Evolutionary conservation across 2,113 vertebrate genomes (phyloP), one percentile per base, ranked within the genome.

Genomic region (Pseudopipra pipra): DNA sequence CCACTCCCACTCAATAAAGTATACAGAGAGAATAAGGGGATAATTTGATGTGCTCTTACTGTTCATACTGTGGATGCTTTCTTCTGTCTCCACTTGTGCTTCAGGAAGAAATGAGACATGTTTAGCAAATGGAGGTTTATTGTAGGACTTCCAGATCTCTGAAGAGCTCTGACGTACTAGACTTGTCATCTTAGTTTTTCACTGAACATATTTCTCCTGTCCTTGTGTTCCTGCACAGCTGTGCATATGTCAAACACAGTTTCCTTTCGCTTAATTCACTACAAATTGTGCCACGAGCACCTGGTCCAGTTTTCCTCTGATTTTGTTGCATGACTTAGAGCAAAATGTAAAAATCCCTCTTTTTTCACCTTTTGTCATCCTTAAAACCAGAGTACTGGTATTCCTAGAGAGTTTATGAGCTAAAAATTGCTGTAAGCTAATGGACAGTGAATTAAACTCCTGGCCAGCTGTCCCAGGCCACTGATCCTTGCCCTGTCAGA

Each of bases 141-240:
- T 70, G 55, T 74, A 84, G 83, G 59, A 66, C 51, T 80, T 79
- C 44, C 51, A 58, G 49, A 66, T 86, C 70, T 92, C 72, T 41
- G 46, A 94, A 89, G 95, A 86, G 17, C 51, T 88, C 58, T 92
- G 76, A 86, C 7, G 2, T 90, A 88, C 76, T 67, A 51, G 46
- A 33, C 72, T 88, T 94, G 80, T 92, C 86, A 70, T 89, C 68
- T 89, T 63, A 46, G 63, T 37, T 89, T 95, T 90, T 61, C 68
- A 16, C 4, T 66, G 51, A 92, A n/a, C 31, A 6, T 88, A 46
- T 56, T 96, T 89, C 31, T 88, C 49, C 54, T 90, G 75, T 88
- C 72, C 79, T 76, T 80, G 79, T 4, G 1, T 81, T 92, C 59
- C 21, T 5, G 12, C 55, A 73, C 11, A 8, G 63, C 72, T 92